These are phyloP conservation scores for Drosophila nr. perissopoda DNA, from an alignment of 2,888 invertebrate genomes.

Conservation along the genomic window DNA sequence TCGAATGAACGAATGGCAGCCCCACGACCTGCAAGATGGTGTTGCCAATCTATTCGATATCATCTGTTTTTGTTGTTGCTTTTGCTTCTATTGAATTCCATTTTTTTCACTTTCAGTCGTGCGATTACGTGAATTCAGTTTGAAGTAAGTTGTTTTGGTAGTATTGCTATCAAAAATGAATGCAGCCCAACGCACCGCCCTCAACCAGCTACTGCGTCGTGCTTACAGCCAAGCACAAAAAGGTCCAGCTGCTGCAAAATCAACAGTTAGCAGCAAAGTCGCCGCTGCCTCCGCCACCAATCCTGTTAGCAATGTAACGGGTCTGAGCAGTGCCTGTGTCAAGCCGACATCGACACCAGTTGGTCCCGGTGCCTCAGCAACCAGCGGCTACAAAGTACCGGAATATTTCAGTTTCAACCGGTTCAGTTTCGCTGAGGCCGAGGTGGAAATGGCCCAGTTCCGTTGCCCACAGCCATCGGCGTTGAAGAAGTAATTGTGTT, in stretches of 20 bases:
- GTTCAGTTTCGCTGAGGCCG: constrained; percentile 92
- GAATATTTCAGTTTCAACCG: constrained; percentile 94
- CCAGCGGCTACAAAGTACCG: constrained; percentile 92
- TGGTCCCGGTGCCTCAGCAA: constrained; percentile 81
- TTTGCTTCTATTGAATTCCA: constrained; percentile 13
- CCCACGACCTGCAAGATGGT: constrained; percentile 6
- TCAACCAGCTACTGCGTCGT: constrained; percentile 53
- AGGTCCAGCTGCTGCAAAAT: constrained; percentile 13
- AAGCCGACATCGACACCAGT: constrained; percentile 85
- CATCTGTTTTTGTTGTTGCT: constrained; percentile 45
- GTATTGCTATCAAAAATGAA: constrained; percentile 59
- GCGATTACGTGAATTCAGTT: constrained; percentile 76
- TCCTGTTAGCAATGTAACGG: constrained; percentile 86
- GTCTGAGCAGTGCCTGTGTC: constrained; percentile 88
- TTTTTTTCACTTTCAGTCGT: constrained; percentile 43
- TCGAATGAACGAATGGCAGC: constrained; percentile 31
- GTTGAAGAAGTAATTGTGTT: constrained; percentile 66
- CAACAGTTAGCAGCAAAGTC: constrained; percentile 16
- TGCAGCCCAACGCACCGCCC: constrained; percentile 46
- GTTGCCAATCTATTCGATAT: constrained; percentile 47
- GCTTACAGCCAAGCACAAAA: constrained; percentile 64
- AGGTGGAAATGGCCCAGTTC: constrained; percentile 92
- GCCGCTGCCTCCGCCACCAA: constrained; percentile 49
- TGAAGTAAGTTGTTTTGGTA: constrained; percentile 37
- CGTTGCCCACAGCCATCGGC: constrained; percentile 92